A percentile compares a stretch with the other conserved stretches of the same genome.
Conservation (phyloP, 2,888 invertebrate genomes). For the Hesperia comma region DNA sequence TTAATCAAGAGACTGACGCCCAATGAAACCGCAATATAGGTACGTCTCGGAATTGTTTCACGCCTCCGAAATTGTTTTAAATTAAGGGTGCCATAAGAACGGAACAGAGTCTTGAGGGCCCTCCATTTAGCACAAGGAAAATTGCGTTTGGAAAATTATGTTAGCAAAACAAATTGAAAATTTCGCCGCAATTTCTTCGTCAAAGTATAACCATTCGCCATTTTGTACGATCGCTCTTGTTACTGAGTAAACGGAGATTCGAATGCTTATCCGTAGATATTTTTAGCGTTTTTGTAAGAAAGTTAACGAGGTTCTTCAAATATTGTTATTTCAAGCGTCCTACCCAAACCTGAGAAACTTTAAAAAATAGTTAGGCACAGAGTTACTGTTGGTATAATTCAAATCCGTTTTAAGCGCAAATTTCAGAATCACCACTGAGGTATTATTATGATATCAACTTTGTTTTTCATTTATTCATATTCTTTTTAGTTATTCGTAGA, state of each 20-base stretch:
- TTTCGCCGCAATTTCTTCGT: constrained; percentile 74
- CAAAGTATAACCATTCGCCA: constrained; percentile 62
- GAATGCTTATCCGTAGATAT: neutral
- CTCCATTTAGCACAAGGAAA: constrained; percentile 68
- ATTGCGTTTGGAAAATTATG: constrained; percentile 71
- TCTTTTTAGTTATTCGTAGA: too few relatives aligned
- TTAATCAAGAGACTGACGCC: neutral
- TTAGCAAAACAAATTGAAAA: constrained; percentile 77
- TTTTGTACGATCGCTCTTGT: constrained; percentile 34
- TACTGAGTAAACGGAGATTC: neutral
- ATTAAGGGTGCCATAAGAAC: constrained; percentile 28
- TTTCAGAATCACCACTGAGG: too few relatives aligned
- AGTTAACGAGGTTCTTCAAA: too few relatives aligned
- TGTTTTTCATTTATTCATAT: too few relatives aligned
- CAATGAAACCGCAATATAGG: constrained; percentile 3
- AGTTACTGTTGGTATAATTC: too few relatives aligned
- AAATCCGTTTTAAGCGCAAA: too few relatives aligned
- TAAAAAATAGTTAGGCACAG: too few relatives aligned
- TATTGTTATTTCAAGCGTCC: too few relatives aligned
- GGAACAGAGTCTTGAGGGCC: constrained; percentile 46
- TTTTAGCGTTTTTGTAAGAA: neutral
- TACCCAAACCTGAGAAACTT: too few relatives aligned
- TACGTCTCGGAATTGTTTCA: constrained; percentile 17
- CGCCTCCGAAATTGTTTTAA: constrained; percentile 9
- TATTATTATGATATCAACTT: too few relatives aligned